A percentile compares a stretch with the other conserved stretches of the same genome.
These are phyloP conservation scores for Jaculus jaculus DNA, from an alignment of 2,113 vertebrate species.

Conservation along the genomic window DNA sequence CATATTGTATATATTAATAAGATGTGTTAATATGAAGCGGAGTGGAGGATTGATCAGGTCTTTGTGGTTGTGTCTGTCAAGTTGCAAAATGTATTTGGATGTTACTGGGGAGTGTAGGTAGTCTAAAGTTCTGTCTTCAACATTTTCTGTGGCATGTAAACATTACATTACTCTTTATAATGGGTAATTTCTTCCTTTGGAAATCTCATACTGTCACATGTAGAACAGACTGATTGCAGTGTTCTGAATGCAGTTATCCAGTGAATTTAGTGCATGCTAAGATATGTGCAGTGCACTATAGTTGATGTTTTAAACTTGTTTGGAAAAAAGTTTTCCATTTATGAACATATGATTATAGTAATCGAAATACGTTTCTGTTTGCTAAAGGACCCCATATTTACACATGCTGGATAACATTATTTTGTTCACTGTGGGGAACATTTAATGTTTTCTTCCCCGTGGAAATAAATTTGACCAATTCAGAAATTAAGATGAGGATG, in stretches of 20 bases:
- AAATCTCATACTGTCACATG: conserved; percentile 1
- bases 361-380: conserved; percentile 65
- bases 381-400: conserved; percentile 52
- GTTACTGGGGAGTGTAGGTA: conserved; percentile 5
- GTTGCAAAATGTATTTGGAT: conserved; percentile 47
- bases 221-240: not conserved
- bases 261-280: conserved; percentile 44
- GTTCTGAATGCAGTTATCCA: not conserved
- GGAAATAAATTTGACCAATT: conserved; percentile 59
- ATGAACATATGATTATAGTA: conserved; percentile 57
- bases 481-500: conserved; percentile 55
- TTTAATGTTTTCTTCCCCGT: conserved; percentile 59
- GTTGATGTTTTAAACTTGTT: conserved; percentile 52
- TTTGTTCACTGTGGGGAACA: conserved; percentile 65
- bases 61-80: not conserved
- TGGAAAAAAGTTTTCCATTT: conserved; percentile 55
- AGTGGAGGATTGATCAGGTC: not conserved
- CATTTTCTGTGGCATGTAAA: conserved; percentile 38
- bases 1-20: conserved; percentile 14
- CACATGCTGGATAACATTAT: conserved; percentile 49
- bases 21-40: conserved; percentile 36
- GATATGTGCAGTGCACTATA: conserved; percentile 44
- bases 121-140: conserved; percentile 3
- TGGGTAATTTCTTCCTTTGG: not conserved
- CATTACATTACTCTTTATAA: conserved; percentile 43